These are phyloP conservation scores for Nibea albiflora DNA, from an alignment of 2,113 vertebrate genomes.

Conservation along the genomic window DNA sequence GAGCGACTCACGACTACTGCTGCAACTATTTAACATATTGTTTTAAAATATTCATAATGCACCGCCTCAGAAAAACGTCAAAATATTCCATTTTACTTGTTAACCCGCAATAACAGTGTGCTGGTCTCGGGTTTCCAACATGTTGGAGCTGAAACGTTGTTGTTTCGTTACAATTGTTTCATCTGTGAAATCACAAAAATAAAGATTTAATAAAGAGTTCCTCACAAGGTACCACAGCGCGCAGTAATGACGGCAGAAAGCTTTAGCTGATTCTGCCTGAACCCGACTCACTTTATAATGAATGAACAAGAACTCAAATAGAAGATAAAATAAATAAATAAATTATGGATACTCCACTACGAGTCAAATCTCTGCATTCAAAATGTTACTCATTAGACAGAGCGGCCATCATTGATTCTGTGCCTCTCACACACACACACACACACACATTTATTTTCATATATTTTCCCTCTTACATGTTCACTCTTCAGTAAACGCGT, in stretches of 20 bases:
- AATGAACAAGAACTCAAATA: neutral
- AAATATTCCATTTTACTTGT: neutral
- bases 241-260: neutral
- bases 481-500: neutral
- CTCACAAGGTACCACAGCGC: neutral
- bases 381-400: neutral
- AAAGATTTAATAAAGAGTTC: neutral
- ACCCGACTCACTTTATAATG: neutral
- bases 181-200: neutral
- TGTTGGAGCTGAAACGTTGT: neutral
- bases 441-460: neutral
- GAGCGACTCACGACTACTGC: neutral
- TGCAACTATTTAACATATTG: neutral
- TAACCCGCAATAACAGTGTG: neutral
- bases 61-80: neutral
- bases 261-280: constrained; percentile 1
- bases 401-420: neutral
- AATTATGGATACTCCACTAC: neutral
- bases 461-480: neutral
- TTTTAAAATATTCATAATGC: neutral
- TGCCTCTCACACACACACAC: neutral
- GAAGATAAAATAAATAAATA: neutral
- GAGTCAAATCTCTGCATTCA: neutral
- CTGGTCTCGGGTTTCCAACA: neutral
- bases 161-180: neutral